phyloP scores from a whole-genome alignment of 2,888 invertebrate species.

The Tolmerus cingulatus region DNA sequence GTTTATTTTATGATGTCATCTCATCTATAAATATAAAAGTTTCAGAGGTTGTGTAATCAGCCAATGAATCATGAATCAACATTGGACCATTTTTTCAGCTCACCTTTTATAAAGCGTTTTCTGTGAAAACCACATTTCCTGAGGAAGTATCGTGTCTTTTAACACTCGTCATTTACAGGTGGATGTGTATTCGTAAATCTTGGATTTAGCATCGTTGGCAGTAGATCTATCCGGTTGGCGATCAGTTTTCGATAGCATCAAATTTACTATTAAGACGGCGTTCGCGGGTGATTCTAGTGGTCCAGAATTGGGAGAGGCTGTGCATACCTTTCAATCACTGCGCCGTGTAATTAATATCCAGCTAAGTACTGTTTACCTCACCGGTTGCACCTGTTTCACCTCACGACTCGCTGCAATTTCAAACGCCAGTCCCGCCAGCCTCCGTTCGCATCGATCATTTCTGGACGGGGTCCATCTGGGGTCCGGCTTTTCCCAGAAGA shows the following conservation, averaged over 20 bases:
- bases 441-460: constrained; percentile 20
- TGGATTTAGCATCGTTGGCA: too few species aligned
- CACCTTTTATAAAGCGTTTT: background rate
- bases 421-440: background rate
- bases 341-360: background rate
- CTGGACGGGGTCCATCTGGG: background rate
- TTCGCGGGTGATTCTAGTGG: background rate
- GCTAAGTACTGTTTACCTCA: background rate
- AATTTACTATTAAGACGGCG: too few species aligned
- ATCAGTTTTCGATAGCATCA: background rate
- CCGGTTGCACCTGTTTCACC: background rate
- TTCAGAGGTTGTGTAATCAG: too few species aligned
- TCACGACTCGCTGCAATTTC: background rate
- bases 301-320: background rate
- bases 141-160: background rate
- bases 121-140: background rate
- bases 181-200: background rate
- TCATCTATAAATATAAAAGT: too few species aligned
- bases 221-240: background rate
- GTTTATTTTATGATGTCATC: too few species aligned
- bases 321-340: constrained; percentile 21
- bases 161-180: background rate
- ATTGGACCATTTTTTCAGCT: background rate
- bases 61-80: background rate
- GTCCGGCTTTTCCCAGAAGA: background rate